Evolutionary conservation across 2,113 vertebrate genomes (phyloP).

Genomic region (Diadophis punctatus): DNA sequence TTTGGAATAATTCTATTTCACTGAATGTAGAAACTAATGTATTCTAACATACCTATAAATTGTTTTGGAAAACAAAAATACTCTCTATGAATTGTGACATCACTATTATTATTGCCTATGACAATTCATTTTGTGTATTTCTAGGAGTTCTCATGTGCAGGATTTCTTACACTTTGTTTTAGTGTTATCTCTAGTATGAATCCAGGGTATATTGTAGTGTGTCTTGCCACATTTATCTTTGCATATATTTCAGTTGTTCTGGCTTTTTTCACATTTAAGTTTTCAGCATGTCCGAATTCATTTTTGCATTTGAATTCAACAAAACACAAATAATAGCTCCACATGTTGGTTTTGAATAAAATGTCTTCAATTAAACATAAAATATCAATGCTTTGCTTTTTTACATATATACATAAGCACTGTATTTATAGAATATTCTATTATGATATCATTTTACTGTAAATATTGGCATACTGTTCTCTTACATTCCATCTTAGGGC

Average conservation of each 20-base stretch:
- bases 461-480: conserved; percentile 74
- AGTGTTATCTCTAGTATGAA: background rate
- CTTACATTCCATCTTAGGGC: conserved; percentile 69
- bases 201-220: conserved; percentile 32
- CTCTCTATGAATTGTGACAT: conserved; percentile 1
- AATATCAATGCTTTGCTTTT: conserved; percentile 52
- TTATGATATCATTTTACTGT: conserved; percentile 66
- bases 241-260: conserved; percentile 28
- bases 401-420: conserved; percentile 79
- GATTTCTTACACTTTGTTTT: conserved; percentile 7
- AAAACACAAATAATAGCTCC: conserved; percentile 37
- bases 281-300: background rate
- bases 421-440: conserved; percentile 93
- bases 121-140: background rate
- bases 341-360: background rate
- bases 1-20: background rate
- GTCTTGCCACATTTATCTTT: conserved; percentile 39
- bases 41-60: conserved; percentile 9
- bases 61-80: background rate
- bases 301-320: background rate
- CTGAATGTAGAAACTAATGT: background rate
- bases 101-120: background rate
- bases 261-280: background rate
- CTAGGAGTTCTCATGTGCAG: conserved; percentile 26
- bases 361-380: conserved; percentile 18